Evolutionary conservation across 1,140 invertebrate genomes (phyloP).

Genomic region (Lepidotrigona ventralis): DNA sequence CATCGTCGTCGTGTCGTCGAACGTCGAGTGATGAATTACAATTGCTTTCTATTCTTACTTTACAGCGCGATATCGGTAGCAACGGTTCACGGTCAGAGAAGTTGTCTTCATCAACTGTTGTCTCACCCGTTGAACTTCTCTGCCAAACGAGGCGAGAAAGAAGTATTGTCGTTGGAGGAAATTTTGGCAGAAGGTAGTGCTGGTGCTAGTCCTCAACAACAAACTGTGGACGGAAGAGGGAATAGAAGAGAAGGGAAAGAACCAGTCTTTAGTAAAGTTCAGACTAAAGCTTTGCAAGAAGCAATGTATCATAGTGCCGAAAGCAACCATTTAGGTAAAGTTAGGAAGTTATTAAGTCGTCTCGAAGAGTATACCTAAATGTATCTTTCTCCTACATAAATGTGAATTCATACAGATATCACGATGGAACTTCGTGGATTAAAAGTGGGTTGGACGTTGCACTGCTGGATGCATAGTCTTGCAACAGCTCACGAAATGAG

Average conservation of each 20-base stretch:
- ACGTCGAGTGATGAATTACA: too few species aligned
- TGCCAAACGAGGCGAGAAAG: constrained; percentile 83
- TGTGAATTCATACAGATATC: constrained; percentile 83
- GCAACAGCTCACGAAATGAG: constrained; percentile 90
- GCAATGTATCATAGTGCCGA: constrained; percentile 96
- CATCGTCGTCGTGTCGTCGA: background rate
- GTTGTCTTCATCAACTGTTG: constrained; percentile 88
- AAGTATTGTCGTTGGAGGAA: constrained; percentile 93
- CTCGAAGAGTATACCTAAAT: background rate
- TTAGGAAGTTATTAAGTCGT: background rate
- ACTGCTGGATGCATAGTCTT: constrained; percentile 95
- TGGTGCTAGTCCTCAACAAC: constrained; percentile 71
- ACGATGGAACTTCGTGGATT: constrained; percentile 90
- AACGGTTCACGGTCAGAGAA: constrained; percentile 90
- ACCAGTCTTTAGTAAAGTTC: constrained; percentile 88
- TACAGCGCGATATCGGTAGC: constrained; percentile 91
- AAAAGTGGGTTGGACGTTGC: constrained; percentile 93
- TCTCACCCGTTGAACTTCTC: constrained; percentile 86
- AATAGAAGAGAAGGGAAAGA: constrained; percentile 77
- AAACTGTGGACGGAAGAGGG: constrained; percentile 72
- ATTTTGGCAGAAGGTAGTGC: constrained; percentile 90
- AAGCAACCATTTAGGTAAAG: constrained; percentile 91
- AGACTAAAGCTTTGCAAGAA: constrained; percentile 92
- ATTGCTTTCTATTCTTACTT: constrained; percentile 1
- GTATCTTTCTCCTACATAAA: background rate